phyloP scores from a whole-genome alignment of 2,797 vertebrate species.

The Clangula hyemalis region DNA sequence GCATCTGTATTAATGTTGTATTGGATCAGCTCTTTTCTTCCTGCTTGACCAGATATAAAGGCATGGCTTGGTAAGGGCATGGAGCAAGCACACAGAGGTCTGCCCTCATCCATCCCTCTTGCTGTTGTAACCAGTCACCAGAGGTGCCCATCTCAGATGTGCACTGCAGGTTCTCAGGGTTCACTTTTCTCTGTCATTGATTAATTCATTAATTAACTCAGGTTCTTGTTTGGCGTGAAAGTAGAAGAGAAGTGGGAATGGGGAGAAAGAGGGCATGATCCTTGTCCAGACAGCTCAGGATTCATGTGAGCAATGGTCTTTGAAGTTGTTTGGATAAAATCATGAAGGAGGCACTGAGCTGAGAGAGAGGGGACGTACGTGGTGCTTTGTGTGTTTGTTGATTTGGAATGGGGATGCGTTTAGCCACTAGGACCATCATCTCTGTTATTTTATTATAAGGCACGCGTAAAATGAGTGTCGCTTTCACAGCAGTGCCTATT shows the following conservation, averaged over 20 bases:
- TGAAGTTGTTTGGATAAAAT: conserved; percentile 28
- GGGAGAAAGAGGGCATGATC: neutral
- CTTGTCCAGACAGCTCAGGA: neutral
- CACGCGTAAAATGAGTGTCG: neutral
- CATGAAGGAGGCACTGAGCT: neutral
- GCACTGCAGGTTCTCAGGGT: neutral
- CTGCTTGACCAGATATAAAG: neutral
- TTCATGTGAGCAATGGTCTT: neutral
- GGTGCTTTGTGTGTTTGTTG: neutral
- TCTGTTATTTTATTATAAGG: neutral
- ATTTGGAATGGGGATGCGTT: neutral
- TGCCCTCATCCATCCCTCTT: neutral
- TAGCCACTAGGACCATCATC: neutral
- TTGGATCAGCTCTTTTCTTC: neutral
- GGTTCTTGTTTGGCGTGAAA: neutral
- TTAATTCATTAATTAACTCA: neutral
- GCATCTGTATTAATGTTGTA: neutral
- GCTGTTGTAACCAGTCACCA: neutral
- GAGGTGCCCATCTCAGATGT: neutral
- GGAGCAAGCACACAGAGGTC: accelerated
- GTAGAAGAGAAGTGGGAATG: neutral
- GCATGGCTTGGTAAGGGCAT: neutral
- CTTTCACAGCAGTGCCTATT: neutral
- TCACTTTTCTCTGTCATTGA: neutral
- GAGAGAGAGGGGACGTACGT: conserved; percentile 4